These are phyloP conservation scores for Lasius fuliginosus DNA, from an alignment of 2,888 invertebrate species.

Conservation along the genomic window DNA sequence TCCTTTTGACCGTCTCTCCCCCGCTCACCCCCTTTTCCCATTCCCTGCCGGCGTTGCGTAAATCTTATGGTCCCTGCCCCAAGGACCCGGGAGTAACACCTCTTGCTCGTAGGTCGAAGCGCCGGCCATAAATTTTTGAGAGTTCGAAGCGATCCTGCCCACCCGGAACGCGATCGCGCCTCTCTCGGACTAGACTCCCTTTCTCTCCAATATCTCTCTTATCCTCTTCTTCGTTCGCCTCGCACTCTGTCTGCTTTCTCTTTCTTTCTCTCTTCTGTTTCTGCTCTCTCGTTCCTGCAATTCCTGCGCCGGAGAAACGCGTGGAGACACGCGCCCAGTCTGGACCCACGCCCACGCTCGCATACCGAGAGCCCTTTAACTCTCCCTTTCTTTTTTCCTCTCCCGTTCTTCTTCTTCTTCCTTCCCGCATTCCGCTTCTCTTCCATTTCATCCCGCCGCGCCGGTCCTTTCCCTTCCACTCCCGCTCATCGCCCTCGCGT, in stretches of 20 bases:
- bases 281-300: constrained; percentile 50
- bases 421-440: constrained; percentile 27
- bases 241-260: constrained; percentile 58
- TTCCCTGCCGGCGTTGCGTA: constrained; percentile 69
- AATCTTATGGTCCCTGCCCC: constrained; percentile 75
- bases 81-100: constrained; percentile 77
- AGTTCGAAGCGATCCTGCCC: constrained; percentile 80
- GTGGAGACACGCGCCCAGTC: constrained; percentile 74
- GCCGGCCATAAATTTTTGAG: constrained; percentile 84
- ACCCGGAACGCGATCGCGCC: constrained; percentile 82
- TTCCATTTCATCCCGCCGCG: neutral
- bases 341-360: constrained; percentile 80
- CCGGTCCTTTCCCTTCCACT: constrained; percentile 32
- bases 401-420: constrained; percentile 9
- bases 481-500: constrained; percentile 29
- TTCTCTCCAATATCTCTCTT: constrained; percentile 75
- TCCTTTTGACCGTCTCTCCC: constrained; percentile 39
- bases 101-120: constrained; percentile 80
- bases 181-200: constrained; percentile 65
- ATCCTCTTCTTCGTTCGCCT: constrained; percentile 66
- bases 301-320: constrained; percentile 47
- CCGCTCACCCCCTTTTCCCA: constrained; percentile 17
- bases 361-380: constrained; percentile 81
- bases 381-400: constrained; percentile 55
- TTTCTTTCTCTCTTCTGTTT: constrained; percentile 6